Evolutionary conservation across 2,888 invertebrate genomes (phyloP).

Genomic region (Monochamus alternatus): DNA sequence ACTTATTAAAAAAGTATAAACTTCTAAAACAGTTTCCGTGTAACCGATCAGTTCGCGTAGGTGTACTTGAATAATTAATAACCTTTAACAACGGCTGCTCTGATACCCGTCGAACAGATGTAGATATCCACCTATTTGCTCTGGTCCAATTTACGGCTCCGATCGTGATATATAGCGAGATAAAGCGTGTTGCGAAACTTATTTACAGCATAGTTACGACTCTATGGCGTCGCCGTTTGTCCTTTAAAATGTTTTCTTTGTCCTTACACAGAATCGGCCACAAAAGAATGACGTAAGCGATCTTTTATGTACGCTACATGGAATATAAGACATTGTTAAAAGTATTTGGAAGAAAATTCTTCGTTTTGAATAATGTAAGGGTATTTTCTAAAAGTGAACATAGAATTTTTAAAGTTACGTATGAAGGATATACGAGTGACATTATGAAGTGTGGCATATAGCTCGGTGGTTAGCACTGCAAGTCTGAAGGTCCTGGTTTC

Average conservation of each 20-base stretch:
- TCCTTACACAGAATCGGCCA: constrained; percentile 24
- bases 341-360: neutral
- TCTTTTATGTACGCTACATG: neutral
- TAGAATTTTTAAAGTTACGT: no score
- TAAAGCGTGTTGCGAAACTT: constrained; percentile 39
- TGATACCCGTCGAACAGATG: constrained; percentile 19
- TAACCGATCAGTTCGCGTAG: constrained; percentile 25
- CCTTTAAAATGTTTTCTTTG: constrained; percentile 40
- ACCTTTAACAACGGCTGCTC: constrained; percentile 15
- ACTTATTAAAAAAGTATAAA: neutral
- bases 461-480: no score
- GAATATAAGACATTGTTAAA: constrained; percentile 8
- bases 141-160: constrained; percentile 22
- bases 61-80: constrained; percentile 31
- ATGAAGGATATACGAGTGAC: no score
- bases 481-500: no score
- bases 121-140: constrained; percentile 29
- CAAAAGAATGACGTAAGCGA: constrained; percentile 41
- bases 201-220: constrained; percentile 24
- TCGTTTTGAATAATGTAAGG: neutral
- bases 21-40: constrained; percentile 19
- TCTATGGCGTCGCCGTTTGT: constrained; percentile 39
- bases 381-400: no score
- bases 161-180: constrained; percentile 38
- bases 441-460: no score